phyloP scores from a whole-genome alignment of 2,113 vertebrate species.

The Halcyon malimbica region DNA sequence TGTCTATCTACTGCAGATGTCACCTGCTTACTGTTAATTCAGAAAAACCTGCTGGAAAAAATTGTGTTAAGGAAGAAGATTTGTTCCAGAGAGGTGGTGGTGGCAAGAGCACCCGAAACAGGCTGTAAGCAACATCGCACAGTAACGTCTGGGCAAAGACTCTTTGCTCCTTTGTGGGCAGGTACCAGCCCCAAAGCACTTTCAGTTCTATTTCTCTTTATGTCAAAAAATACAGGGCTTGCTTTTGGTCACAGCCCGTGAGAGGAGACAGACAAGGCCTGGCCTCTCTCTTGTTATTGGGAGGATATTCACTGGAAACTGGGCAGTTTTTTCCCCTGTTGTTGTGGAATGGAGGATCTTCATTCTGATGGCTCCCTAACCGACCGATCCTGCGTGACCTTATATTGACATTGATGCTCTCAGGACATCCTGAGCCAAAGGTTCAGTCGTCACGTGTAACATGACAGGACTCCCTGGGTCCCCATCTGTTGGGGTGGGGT shows the following conservation, averaged over 20 bases:
- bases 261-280: not conserved
- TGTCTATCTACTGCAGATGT: not conserved
- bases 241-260: not conserved
- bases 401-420: not conserved
- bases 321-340: not conserved
- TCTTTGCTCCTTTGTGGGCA: not conserved
- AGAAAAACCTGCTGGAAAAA: not conserved
- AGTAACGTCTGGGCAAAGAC: not conserved
- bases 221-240: not conserved
- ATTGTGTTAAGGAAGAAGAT: not conserved
- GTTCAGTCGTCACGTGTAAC: not conserved
- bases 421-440: not conserved
- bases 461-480: not conserved
- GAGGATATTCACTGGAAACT: not conserved
- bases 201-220: not conserved
- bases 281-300: not conserved
- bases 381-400: rapidly evolving
- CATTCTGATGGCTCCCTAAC: not conserved
- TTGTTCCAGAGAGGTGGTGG: not conserved
- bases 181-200: not conserved
- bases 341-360: not conserved
- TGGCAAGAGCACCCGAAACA: not conserved
- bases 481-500: not conserved
- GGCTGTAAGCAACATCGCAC: not conserved
- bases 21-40: not conserved